Percentiles rank a stretch among this genome's conserved stretches.
phyloP scores from a whole-genome alignment of 2,113 vertebrate genomes.

The Pseudois nayaur region DNA sequence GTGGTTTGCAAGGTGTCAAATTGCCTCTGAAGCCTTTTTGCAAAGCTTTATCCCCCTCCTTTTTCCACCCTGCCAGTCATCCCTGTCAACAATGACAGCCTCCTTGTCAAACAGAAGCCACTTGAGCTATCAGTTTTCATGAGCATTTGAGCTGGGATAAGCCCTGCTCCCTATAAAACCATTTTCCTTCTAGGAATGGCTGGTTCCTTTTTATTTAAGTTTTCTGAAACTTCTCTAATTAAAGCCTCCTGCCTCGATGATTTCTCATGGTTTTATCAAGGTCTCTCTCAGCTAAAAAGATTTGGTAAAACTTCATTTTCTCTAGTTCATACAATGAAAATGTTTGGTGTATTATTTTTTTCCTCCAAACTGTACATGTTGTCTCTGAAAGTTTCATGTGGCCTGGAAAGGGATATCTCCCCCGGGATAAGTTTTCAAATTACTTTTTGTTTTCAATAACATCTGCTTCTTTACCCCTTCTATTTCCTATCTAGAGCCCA shows the following conservation, averaged over 20 bases:
- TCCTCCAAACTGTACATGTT: neutral
- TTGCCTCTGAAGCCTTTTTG: slow-evolving; percentile 66
- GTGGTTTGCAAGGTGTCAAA: slow-evolving; percentile 68
- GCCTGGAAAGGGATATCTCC: neutral
- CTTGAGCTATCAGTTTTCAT: slow-evolving; percentile 30
- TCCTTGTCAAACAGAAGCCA: slow-evolving; percentile 61
- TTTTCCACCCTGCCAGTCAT: slow-evolving; percentile 44
- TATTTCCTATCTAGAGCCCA: neutral
- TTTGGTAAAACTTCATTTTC: neutral
- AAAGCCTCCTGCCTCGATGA: neutral
- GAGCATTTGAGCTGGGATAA: slow-evolving; percentile 41
- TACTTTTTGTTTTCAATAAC: neutral
- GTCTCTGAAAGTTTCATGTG: neutral
- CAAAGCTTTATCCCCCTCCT: slow-evolving; percentile 9
- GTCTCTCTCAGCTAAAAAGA: neutral
- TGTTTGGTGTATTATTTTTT: neutral
- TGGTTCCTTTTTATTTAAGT: neutral
- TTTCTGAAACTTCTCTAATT: neutral
- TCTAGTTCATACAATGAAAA: neutral
- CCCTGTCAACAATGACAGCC: slow-evolving; percentile 42
- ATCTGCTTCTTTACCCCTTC: neutral
- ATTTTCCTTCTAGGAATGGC: slow-evolving; percentile 36
- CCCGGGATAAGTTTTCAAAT: neutral
- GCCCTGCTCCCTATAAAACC: slow-evolving; percentile 10
- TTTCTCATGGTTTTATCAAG: neutral